Percentiles rank a stretch among this genome's conserved stretches.
Evolutionary conservation across 2,113 vertebrate species (phyloP).

Genomic region (Chauna torquata): DNA sequence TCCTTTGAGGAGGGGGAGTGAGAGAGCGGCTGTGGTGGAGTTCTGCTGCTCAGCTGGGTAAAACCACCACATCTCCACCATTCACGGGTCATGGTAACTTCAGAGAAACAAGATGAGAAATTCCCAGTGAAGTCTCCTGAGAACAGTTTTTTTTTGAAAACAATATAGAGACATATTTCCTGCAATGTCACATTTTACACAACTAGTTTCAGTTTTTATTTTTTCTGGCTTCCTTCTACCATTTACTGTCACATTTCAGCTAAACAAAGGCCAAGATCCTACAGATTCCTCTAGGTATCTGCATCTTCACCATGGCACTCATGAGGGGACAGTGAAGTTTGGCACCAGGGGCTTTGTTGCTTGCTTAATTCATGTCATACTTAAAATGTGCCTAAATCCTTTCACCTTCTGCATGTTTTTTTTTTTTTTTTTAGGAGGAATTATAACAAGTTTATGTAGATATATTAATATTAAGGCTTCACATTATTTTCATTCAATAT

Average conservation of each 20-base stretch:
- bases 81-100: neutral
- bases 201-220: neutral
- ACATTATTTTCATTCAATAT: neutral
- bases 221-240: neutral
- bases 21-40: too few species aligned
- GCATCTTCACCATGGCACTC: neutral
- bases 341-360: neutral
- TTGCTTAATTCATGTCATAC: neutral
- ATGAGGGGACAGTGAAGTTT: neutral
- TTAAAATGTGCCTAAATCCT: neutral
- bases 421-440: neutral
- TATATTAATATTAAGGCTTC: neutral
- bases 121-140: neutral
- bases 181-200: neutral
- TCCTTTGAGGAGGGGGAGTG: too few species aligned
- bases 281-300: neutral
- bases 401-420: neutral
- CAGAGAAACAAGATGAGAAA: neutral
- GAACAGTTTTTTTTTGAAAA: neutral
- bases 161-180: neutral
- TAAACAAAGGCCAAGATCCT: neutral
- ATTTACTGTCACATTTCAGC: neutral
- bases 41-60: too few species aligned
- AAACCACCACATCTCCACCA: too few species aligned
- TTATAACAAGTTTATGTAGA: neutral